A percentile compares a stretch with the other conserved stretches of the same genome.
Conservation (phyloP, 2,888 invertebrate genomes). For the Pollenia amentaria region DNA sequence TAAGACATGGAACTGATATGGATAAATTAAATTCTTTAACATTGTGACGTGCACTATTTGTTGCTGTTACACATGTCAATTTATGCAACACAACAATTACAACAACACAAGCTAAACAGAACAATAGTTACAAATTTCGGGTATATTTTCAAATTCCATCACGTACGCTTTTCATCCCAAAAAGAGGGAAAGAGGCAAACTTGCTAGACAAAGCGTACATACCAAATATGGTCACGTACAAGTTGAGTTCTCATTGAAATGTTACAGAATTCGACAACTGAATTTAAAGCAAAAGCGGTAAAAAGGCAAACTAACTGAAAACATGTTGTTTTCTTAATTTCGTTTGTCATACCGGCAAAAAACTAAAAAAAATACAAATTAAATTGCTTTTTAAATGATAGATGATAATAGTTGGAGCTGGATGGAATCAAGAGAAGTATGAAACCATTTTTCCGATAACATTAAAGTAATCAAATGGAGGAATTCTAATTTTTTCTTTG, state of each 20-base stretch:
- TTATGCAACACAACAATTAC: slow-evolving; percentile 24
- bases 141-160: slow-evolving; percentile 59
- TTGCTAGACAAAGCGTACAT: slow-evolving; percentile 48
- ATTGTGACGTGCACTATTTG: slow-evolving; percentile 52
- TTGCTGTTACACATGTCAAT: slow-evolving; percentile 45
- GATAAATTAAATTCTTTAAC: slow-evolving; percentile 71
- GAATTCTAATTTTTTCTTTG: neutral
- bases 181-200: slow-evolving; percentile 15
- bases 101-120: neutral
- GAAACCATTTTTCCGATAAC: neutral
- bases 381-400: slow-evolving; percentile 65
- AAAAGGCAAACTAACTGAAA: slow-evolving; percentile 18
- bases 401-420: slow-evolving; percentile 8
- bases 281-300: slow-evolving; percentile 3
- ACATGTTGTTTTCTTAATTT: slow-evolving; percentile 64
- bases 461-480: neutral
- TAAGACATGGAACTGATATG: slow-evolving; percentile 70
- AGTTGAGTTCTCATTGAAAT: slow-evolving; percentile 44
- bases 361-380: slow-evolving; percentile 37
- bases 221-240: slow-evolving; percentile 67
- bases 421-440: neutral
- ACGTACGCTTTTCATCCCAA: slow-evolving; percentile 43
- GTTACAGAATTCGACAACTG: slow-evolving; percentile 47
- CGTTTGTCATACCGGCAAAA: slow-evolving; percentile 40
- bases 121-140: slow-evolving; percentile 20